Evolutionary conservation across 1,140 invertebrate species (phyloP).

Genomic region (Pissodes strobi): DNA sequence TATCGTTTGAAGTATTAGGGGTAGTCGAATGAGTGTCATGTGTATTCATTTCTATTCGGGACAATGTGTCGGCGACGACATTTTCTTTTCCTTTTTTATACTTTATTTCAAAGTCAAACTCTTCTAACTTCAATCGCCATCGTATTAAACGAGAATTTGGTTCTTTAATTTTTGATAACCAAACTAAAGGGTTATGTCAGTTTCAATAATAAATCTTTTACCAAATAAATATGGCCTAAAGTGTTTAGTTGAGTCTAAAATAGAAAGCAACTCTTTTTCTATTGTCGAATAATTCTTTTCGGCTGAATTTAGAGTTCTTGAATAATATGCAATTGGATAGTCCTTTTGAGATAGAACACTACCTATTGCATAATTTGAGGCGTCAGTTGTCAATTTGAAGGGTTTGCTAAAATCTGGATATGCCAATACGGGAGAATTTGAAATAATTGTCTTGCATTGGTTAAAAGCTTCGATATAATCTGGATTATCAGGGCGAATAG

Average conservation of each 20-base stretch:
- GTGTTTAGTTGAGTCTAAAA: slow-evolving; percentile 33
- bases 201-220: slow-evolving; percentile 35
- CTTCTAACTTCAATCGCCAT: slow-evolving; percentile 53
- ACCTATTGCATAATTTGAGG: slow-evolving; percentile 51
- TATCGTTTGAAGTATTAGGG: background rate
- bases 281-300: slow-evolving; percentile 47
- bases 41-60: slow-evolving; percentile 9
- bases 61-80: slow-evolving; percentile 12
- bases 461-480: too few species aligned
- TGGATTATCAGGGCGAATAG: too few species aligned
- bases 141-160: slow-evolving; percentile 54
- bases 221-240: slow-evolving; percentile 44
- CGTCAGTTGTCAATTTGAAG: slow-evolving; percentile 55
- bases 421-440: too few species aligned
- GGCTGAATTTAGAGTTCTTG: slow-evolving; percentile 45
- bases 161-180: slow-evolving; percentile 56
- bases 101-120: slow-evolving; percentile 57
- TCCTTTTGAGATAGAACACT: slow-evolving; percentile 51
- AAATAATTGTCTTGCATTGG: too few species aligned
- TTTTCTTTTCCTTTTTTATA: slow-evolving; percentile 26
- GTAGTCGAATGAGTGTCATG: slow-evolving; percentile 39
- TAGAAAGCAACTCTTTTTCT: slow-evolving; percentile 49
- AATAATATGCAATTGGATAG: too few species aligned
- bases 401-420: too few species aligned
- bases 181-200: slow-evolving; percentile 40